Evolutionary conservation across 1,140 invertebrate genomes (phyloP), one percentile per base, ranked within the genome.

Genomic region (Lithobius niger): DNA sequence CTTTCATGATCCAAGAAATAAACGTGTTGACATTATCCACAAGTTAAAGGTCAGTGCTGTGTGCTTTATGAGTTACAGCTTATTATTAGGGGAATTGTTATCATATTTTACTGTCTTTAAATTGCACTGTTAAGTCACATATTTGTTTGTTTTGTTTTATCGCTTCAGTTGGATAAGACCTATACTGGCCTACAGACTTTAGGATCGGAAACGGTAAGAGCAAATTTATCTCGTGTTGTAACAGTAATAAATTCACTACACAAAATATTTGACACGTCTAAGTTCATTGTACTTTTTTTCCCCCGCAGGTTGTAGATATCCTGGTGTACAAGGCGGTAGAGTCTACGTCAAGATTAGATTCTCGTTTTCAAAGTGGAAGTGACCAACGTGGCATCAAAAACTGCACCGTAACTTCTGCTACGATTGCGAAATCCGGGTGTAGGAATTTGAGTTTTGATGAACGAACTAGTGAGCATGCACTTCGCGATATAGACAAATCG

Each of bases 101-200:
- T n/a, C n/a, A n/a, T n/a, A n/a, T n/a, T n/a, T n/a, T n/a, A n/a
- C n/a, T n/a, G n/a, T n/a, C n/a, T n/a, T n/a, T n/a, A n/a, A n/a
- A 40, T 40, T 40, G 36, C 36, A 40, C n/a, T 40, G 36, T 15
- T 15, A 13, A 40, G 13, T 40, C 15, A 21, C 18, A 26, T 44
- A 45, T 31, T 22, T 53, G 43, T 3, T 43, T 40, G n/a, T 36
- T 40, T 58, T 57, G 28, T 44, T 55, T 52, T 45, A 55, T 45
- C 4, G 50, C 65, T 67, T n/a, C 60, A 73, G 67, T 70, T 94
- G 45, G 88, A 92, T 68, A 77, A 82, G 60, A 83, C 83, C n/a
- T 84, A 81, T 61, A 87, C 84, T 2, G 88, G 88, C n/a, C 64
- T 89, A 45, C 86, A 90, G 71, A 89, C 83, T 0, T 70, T 90